phyloP scores from a whole-genome alignment of 2,113 vertebrate genomes.

The Xiphias gladius region DNA sequence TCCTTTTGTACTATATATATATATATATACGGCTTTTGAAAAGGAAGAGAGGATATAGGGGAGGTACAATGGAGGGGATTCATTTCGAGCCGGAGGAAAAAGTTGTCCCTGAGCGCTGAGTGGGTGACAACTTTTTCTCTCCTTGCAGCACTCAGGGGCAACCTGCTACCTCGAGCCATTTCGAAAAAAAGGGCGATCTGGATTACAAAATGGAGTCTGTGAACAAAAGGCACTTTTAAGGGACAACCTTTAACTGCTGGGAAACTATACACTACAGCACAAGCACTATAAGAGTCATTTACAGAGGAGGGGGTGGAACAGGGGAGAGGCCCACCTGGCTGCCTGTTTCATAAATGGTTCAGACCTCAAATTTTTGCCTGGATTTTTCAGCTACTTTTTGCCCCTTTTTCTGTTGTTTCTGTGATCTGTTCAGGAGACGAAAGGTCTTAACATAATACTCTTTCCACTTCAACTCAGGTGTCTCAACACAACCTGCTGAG shows the following conservation, averaged over 20 bases:
- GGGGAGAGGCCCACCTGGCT: conserved; percentile 77
- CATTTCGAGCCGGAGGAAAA: conserved; percentile 63
- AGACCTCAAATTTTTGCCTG: conserved; percentile 49
- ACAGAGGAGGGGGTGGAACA: conserved; percentile 71
- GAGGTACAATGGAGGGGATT: conserved; percentile 75
- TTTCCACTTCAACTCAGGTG: conserved; percentile 30
- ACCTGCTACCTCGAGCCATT: conserved; percentile 63
- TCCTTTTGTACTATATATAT: conserved; percentile 85
- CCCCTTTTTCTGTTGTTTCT: conserved; percentile 28
- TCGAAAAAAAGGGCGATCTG: conserved; percentile 71
- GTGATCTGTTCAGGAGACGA: conserved; percentile 31
- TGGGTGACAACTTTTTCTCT: conserved; percentile 36
- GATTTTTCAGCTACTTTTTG: conserved; percentile 45
- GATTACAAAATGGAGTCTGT: conserved; percentile 87
- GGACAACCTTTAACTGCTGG: conserved; percentile 89
- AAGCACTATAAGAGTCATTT: conserved; percentile 85
- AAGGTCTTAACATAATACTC: conserved; percentile 24
- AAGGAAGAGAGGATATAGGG: conserved; percentile 80
- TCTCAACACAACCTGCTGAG: conserved; percentile 48
- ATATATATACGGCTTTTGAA: conserved; percentile 83
- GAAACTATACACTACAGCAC: conserved; percentile 87
- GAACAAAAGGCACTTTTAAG: conserved; percentile 90
- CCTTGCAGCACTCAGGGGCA: conserved; percentile 59
- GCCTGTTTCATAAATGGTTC: conserved; percentile 65
- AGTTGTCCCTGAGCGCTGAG: conserved; percentile 54